Base-by-base conservation (phyloP, 2,888 invertebrate genomes). In the Clitarchus hookeri region DNA sequence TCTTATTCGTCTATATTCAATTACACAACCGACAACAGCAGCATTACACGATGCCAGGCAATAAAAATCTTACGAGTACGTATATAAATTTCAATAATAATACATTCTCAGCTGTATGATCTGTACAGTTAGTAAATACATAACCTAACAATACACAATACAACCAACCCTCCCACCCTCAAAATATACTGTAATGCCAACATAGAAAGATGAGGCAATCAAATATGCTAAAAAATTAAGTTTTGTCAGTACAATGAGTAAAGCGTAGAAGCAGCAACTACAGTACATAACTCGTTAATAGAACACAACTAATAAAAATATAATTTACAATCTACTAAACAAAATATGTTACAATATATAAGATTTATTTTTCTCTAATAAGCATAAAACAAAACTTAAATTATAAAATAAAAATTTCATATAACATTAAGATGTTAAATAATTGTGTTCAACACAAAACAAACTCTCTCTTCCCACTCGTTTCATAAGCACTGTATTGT, bases 281-380 rank as follows among this genome's bases (percentile, higher is more conserved):
- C 85, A 84, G 65, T 86, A 65, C 65, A 65, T 65, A 36, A 85
- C 77, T 86, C 48, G 86, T 87, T 86, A 87, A 86, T 84, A 84
- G 44, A 86, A 85, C 85, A 84, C 86, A 87, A 25, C 85, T 87
- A 86, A 84, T 86, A 85, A 78, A 78, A 87, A 27, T 83, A 84
- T 86, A 65, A 65, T 87, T 86, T 86, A 87, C 85, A 87, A 87
- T 87, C 87, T 87, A 87, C 87, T 86, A 87, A 87, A 82, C 82
- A 86, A 87, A 87, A 80, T 84, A 86, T 87, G 87, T 87, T 87
- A 87, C 87, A 87, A 86, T 86, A 85, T 65, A 65, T 65, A 65
- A 6, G 65, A 54, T 87, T 85, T 85, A 77, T 65, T 53, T 85
- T 44, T 80, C 84, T 85, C 80, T 86, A 44, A 25, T 44, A 85